phyloP scores from a whole-genome alignment of 2,113 vertebrate species.

The Dendropsophus ebraccatus region DNA sequence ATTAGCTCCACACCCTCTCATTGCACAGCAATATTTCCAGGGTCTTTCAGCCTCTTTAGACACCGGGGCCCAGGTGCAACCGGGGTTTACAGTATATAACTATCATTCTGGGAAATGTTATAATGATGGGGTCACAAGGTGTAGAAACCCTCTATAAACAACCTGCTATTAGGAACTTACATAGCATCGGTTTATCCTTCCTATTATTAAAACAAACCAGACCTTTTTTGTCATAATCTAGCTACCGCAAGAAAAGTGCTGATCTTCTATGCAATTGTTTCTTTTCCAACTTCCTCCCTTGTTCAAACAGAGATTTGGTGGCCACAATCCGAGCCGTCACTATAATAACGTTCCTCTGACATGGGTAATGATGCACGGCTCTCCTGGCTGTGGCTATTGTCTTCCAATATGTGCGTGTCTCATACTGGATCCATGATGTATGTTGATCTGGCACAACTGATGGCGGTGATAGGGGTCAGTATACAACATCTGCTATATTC shows the following conservation, averaged over 20 bases:
- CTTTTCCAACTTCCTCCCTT: not conserved
- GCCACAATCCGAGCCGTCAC: conserved; percentile 6
- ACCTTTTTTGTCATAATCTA: not conserved
- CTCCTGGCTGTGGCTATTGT: conserved; percentile 20
- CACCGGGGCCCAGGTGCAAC: not conserved
- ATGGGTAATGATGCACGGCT: conserved; percentile 21
- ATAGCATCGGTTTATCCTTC: not conserved
- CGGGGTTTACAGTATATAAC: too few species aligned
- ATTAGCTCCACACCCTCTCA: too few species aligned
- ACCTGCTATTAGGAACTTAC: not conserved
- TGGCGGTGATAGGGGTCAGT: conserved; percentile 52
- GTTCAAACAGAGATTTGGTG: conserved; percentile 13
- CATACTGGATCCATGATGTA: conserved; percentile 4
- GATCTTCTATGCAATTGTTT: not conserved
- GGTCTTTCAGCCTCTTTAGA: not conserved
- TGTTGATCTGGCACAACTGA: conserved; percentile 37
- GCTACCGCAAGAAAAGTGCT: conserved; percentile 5
- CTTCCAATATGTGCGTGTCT: not conserved
- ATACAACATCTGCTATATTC: conserved; percentile 53
- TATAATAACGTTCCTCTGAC: conserved; percentile 7
- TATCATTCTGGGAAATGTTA: too few species aligned
- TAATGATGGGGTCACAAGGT: too few species aligned
- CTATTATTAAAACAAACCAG: conserved; percentile 19
- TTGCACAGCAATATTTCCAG: too few species aligned
- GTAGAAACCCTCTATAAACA: not conserved